Base-by-base conservation (phyloP, 2,113 vertebrate species). In the Hyla sarda region DNA sequence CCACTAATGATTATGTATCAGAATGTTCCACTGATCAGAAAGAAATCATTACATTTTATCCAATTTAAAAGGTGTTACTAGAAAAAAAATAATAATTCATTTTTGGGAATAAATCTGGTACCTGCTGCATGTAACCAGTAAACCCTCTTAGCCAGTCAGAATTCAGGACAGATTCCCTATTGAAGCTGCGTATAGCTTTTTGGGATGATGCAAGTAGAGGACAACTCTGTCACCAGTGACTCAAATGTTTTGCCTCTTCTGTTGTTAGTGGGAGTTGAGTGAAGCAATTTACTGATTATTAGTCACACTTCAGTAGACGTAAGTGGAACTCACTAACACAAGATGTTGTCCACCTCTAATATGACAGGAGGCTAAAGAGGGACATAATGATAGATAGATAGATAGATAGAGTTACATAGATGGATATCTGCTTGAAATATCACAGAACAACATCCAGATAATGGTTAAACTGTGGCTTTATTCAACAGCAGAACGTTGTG, bases 201-300 rank as follows among this genome's bases (percentile, higher is more conserved):
- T 41, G 9, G 34, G 23, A 10, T 21, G 32, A 71, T 21, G 34
- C 32, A 71, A 5, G 10, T 21, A 41, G 67, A 71, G 11, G 67
- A 13, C 4, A 21, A 28, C 5, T 16, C 73, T 21, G 50, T 77
- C 75, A 23, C 75, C 16, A 10, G 28, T 77, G 48, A 77, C 47
- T 54, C 47, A 77, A 6, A 52, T 30, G 74, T 56, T 76, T 78
- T 78, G 28, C 48, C 37, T 30, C 30, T 50, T 76, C 1, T 16
- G 73, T 14, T 52, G 32, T 37, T 30, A 21, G 48, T 78, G 75
- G 75, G 52, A 58, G 77, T 23, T 79, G 77, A 79, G 73, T 78
- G 77, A 58, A n/a, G 32, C 21, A 12, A 25, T n/a, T 60, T 41
- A 79, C 25, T 78, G 30, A 50, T 52, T 50, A 76, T 76, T 76